Evolutionary conservation across 2,888 invertebrate species (phyloP), one percentile per base, ranked within the genome.

Genomic region (Melieria crassipennis): DNA sequence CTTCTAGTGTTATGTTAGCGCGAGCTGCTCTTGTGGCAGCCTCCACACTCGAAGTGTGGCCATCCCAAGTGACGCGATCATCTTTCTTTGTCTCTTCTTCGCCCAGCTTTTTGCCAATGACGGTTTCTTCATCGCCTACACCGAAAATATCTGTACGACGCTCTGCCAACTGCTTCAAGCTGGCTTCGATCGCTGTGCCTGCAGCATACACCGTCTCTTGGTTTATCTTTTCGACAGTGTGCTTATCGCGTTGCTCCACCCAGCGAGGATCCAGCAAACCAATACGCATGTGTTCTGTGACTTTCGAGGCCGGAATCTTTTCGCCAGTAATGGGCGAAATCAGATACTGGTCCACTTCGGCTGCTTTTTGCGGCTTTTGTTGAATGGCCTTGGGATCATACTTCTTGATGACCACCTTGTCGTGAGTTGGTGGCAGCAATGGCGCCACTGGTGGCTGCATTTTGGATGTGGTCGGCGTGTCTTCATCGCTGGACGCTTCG

Each of bases 81-180:
- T 96, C 95, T 78, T 95, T 93, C 77, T 91, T 90, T 50, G 91
- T 90, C 86, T 95, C 95, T 80, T 94, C 94, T 84, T 96, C 96
- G 3, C 96, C 96, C 74, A 98, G 94, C 89, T 99, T 99, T 88
- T 98, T 98, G 89, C 99, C 99, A 85, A 99, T 99, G 43, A 96
- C 96, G 0, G 99, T 98, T 89, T 99, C 99, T 86, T 99, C 98
- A 85, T 96, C 96, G 71, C 99, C 99, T 75, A 97, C 95, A 88
- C 99, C 99, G 88, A 99, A 99, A 87, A 99, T 99, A 90, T 99
- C 99, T 1, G 99, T 99, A 93, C 99, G 97, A 78, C 99, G 91
- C 86, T 99, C 99, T 0, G 99, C 99, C 81, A 99, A 89, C 84
- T 96, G 93, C 85, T 97, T 97, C 83, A 99, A 91, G 83, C 95